Evolutionary conservation across 1,140 invertebrate genomes (phyloP).

Genomic region (Drosophila repleta): DNA sequence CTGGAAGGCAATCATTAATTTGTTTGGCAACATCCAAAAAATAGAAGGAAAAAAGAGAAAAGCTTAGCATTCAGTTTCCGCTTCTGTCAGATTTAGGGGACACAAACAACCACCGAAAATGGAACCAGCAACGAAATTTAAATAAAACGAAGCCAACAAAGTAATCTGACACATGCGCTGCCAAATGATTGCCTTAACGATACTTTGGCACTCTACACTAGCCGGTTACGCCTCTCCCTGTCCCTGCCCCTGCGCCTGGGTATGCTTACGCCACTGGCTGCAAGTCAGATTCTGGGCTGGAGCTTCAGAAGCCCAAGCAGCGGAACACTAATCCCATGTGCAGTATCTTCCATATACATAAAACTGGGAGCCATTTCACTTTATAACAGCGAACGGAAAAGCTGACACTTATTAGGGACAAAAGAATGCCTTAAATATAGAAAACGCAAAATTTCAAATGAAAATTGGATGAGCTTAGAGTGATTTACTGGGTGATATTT

Average conservation of each 20-base stretch:
- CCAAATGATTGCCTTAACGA: conserved; percentile 70
- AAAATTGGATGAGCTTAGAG: conserved; percentile 50
- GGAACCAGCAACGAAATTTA: conserved; percentile 53
- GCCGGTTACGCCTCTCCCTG: background rate
- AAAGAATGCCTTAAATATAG: conserved; percentile 7
- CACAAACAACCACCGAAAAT: conserved; percentile 49
- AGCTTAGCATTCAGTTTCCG: conserved; percentile 70
- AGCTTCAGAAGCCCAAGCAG: background rate
- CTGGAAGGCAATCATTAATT: conserved; percentile 76
- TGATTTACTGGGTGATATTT: conserved; percentile 11
- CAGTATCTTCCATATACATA: conserved; percentile 51
- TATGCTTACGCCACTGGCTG: background rate
- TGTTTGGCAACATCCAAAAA: conserved; percentile 37
- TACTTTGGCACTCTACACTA: background rate
- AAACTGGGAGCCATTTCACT: conserved; percentile 70
- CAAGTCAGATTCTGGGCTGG: conserved; percentile 3
- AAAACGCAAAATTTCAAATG: conserved; percentile 37
- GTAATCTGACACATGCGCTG: conserved; percentile 80
- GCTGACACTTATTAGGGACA: conserved; percentile 49
- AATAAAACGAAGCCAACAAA: conserved; percentile 72
- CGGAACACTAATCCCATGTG: conserved; percentile 59
- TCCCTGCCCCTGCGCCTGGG: background rate
- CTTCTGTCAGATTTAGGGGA: conserved; percentile 71
- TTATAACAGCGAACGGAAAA: conserved; percentile 56
- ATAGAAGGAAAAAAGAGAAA: background rate